Evolutionary conservation across 2,113 vertebrate species (phyloP).

Genomic region (Pachypanchax playfairii): DNA sequence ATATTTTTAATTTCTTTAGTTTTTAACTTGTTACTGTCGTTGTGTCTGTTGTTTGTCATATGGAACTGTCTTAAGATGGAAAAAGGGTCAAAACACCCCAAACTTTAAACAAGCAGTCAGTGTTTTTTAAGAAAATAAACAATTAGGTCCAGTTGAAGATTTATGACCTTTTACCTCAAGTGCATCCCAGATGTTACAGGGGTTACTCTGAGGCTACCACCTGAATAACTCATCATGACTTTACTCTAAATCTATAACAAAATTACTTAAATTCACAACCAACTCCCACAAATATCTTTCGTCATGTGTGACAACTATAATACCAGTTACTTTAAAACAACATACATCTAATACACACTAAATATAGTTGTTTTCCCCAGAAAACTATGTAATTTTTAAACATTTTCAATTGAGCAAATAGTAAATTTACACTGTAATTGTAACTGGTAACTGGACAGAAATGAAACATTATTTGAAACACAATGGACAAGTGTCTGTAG

Average conservation of each 20-base stretch:
- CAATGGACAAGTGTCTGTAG: background rate
- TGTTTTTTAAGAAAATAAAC: background rate
- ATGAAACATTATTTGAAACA: background rate
- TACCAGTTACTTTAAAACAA: too few relatives aligned
- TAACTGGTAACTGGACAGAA: too few relatives aligned
- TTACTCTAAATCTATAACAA: conserved; percentile 26
- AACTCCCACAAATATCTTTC: conserved; percentile 8
- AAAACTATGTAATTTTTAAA: too few relatives aligned
- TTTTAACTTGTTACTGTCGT: background rate
- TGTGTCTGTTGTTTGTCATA: background rate
- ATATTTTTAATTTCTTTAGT: too few relatives aligned
- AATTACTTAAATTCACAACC: background rate
- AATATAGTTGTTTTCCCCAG: background rate
- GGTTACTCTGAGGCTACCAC: conserved; percentile 3
- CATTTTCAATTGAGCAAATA: too few relatives aligned
- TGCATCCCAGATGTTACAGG: conserved; percentile 4
- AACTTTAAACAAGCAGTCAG: background rate
- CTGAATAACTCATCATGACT: conserved; percentile 6
- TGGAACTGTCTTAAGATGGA: too few relatives aligned
- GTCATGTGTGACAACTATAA: conserved; percentile 4
- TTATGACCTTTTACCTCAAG: background rate
- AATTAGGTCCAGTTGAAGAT: background rate
- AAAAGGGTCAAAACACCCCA: background rate
- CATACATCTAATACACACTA: too few relatives aligned
- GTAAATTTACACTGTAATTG: background rate